These are phyloP conservation scores for Entomobrya proxima DNA, from an alignment of 2,888 invertebrate genomes.

Conservation along the genomic window DNA sequence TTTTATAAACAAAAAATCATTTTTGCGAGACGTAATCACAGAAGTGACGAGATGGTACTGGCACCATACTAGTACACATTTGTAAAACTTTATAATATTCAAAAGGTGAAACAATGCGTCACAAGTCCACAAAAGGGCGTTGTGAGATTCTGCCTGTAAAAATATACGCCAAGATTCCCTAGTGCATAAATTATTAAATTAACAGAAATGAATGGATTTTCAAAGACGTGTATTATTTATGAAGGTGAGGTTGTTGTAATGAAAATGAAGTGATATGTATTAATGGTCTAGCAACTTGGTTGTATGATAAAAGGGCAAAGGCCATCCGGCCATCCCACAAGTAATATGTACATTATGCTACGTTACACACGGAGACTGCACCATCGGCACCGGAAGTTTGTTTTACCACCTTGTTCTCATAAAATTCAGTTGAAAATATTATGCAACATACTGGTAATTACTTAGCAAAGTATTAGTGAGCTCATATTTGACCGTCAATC, in stretches of 20 bases:
- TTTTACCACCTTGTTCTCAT: not conserved
- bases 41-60: not conserved
- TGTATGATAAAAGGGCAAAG: not conserved
- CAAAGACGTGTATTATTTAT: not conserved
- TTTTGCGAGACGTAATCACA: not conserved
- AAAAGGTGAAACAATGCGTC: not conserved
- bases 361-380: not conserved
- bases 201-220: not conserved
- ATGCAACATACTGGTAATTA: not conserved
- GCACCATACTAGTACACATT: not conserved
- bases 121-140: not conserved
- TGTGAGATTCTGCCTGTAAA: not conserved
- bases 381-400: not conserved
- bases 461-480: not conserved
- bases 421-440: not conserved
- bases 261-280: not conserved
- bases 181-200: slow-evolving; percentile 20
- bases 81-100: not conserved
- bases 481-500: not conserved
- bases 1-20: not conserved
- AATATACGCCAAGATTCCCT: not conserved
- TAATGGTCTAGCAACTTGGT: not conserved
- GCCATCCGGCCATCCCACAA: no score
- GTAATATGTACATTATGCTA: not conserved
- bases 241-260: not conserved